Evolutionary conservation across 2,888 invertebrate genomes (phyloP).

Genomic region (Pachycephus smyrnensis): DNA sequence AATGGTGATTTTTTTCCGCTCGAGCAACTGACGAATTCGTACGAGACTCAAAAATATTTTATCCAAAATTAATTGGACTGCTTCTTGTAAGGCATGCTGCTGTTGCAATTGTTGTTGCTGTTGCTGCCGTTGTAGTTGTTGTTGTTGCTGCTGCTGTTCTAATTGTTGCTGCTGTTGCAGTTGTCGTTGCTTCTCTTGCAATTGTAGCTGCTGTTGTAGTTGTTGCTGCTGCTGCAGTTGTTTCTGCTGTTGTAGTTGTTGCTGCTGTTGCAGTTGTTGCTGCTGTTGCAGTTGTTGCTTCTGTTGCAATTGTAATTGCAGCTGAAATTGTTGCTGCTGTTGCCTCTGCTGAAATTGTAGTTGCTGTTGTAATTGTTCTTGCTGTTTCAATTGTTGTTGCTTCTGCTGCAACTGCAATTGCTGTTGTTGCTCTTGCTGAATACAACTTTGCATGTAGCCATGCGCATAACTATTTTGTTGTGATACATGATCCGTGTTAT

Average conservation of each 20-base stretch:
- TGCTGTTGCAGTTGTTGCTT: no score
- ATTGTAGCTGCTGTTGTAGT: constrained; percentile 55
- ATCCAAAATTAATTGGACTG: not conserved
- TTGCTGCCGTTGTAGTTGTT: constrained; percentile 61
- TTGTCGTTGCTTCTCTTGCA: constrained; percentile 54
- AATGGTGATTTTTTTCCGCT: not conserved
- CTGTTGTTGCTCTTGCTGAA: constrained; percentile 37
- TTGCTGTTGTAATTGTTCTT: constrained; percentile 18
- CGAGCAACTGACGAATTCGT: constrained; percentile 7
- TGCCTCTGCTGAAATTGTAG: no score
- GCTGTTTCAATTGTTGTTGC: constrained; percentile 42
- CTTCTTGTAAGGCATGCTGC: not conserved
- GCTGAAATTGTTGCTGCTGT: no score
- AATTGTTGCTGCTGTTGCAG: constrained; percentile 50
- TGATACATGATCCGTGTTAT: not conserved
- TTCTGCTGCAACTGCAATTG: constrained; percentile 48
- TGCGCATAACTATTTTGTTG: not conserved
- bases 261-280: constrained; percentile 21
- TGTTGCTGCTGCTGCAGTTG: constrained; percentile 32
- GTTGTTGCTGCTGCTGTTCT: constrained; percentile 60
- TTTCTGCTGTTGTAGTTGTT: constrained; percentile 34
- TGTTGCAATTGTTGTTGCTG: constrained; percentile 43
- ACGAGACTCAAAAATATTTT: constrained; percentile 10
- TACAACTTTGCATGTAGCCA: constrained; percentile 2
- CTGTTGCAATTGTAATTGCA: no score